phyloP scores from a whole-genome alignment of 1,140 invertebrate species.

The Diachasma alloeum region DNA sequence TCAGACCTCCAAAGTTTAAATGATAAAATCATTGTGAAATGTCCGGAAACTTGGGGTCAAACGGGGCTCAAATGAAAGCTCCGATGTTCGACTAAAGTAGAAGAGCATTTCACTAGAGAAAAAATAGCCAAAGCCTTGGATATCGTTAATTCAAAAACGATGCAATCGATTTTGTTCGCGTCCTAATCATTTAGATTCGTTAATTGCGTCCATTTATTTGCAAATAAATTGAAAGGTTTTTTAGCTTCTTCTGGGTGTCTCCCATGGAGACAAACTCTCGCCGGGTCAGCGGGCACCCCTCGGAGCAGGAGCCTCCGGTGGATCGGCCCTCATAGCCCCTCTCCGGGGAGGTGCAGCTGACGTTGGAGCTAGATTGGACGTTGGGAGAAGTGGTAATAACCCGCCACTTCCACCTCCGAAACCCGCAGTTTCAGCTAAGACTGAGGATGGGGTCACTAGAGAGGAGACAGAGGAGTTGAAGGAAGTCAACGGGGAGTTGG shows the following conservation, averaged over 20 bases:
- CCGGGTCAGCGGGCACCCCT: slow-evolving; percentile 54
- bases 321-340: slow-evolving; percentile 46
- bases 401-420: slow-evolving; percentile 1
- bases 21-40: too few species aligned
- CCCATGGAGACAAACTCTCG: slow-evolving; percentile 47
- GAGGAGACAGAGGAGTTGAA: slow-evolving; percentile 52
- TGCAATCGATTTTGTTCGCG: too few species aligned
- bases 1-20: too few species aligned
- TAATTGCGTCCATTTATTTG: not conserved
- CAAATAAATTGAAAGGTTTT: slow-evolving; percentile 15
- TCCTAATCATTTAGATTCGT: too few species aligned
- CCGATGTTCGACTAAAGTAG: too few species aligned
- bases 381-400: slow-evolving; percentile 9
- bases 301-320: slow-evolving; percentile 51
- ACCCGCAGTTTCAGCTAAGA: not conserved
- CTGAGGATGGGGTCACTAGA: slow-evolving; percentile 45
- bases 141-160: too few species aligned
- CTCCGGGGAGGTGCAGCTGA: slow-evolving; percentile 29
- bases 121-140: too few species aligned
- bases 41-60: too few species aligned
- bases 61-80: too few species aligned
- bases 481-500: slow-evolving; percentile 51
- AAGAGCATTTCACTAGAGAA: too few species aligned
- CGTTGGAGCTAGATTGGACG: slow-evolving; percentile 23
- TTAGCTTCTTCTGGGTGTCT: slow-evolving; percentile 28